A percentile compares a stretch with the other conserved stretches of the same genome.
Conservation (phyloP, 2,797 vertebrate species). For the Acipenser ruthenus region DNA sequence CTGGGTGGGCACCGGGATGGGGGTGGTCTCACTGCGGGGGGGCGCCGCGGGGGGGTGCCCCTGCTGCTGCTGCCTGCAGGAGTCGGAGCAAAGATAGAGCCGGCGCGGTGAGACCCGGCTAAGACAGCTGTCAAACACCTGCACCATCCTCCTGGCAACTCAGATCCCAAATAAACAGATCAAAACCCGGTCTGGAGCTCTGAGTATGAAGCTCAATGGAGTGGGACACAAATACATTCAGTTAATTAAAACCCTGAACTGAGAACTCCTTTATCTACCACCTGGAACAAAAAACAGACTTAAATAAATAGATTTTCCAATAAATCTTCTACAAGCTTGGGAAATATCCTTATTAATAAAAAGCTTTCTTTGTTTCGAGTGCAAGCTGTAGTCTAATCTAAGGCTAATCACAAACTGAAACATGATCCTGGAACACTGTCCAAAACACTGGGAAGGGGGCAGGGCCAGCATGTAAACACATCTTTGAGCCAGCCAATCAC, state of each 20-base stretch:
- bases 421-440: slow-evolving; percentile 25
- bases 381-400: slow-evolving; percentile 7
- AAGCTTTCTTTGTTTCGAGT: slow-evolving; percentile 18
- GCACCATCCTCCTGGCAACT: slow-evolving; percentile 16
- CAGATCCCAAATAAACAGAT: no score
- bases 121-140: slow-evolving; percentile 23
- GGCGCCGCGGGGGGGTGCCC: slow-evolving; percentile 67
- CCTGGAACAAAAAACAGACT: no score
- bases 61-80: slow-evolving; percentile 48
- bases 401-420: slow-evolving; percentile 20
- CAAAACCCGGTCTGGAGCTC: no score
- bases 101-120: slow-evolving; percentile 23
- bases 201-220: no score
- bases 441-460: slow-evolving; percentile 22
- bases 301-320: no score
- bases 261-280: no score
- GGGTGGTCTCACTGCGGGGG: slow-evolving; percentile 79
- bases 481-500: slow-evolving; percentile 42
- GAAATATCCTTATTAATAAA: no score
- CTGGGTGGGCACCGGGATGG: slow-evolving; percentile 92
- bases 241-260: no score
- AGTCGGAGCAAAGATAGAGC: slow-evolving; percentile 20
- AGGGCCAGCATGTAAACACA: slow-evolving; percentile 47
- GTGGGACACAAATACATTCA: no score
- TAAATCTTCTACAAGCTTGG: no score